Percentiles rank a stretch among this genome's conserved stretches.
phyloP scores from a whole-genome alignment of 2,113 vertebrate genomes.

The Hucho hucho region DNA sequence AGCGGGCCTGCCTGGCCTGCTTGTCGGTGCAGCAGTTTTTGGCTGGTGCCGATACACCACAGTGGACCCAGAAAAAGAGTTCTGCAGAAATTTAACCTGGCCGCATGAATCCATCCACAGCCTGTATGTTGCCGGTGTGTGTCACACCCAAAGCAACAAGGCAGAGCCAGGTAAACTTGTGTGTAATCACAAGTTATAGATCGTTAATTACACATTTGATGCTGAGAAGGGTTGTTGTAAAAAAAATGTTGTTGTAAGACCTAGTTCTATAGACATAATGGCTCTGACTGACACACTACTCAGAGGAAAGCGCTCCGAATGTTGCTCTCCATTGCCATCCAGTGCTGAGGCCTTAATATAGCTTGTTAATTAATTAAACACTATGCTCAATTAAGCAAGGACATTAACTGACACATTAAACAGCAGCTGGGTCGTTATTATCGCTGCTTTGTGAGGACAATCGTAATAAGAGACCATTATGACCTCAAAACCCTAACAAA shows the following conservation, averaged over 20 bases:
- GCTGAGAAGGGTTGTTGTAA: no score
- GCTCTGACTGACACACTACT: slow-evolving; percentile 23
- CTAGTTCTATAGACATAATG: neutral
- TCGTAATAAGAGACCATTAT: slow-evolving; percentile 52
- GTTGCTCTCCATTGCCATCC: slow-evolving; percentile 49
- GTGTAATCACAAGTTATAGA: no score
- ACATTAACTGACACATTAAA: slow-evolving; percentile 77
- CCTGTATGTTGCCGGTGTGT: neutral
- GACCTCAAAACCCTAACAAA: neutral
- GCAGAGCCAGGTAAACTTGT: neutral
- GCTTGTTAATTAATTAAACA: slow-evolving; percentile 74
- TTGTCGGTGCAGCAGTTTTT: slow-evolving; percentile 16
- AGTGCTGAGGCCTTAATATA: slow-evolving; percentile 12
- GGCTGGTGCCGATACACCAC: neutral
- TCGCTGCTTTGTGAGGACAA: slow-evolving; percentile 62
- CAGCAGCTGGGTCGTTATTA: slow-evolving; percentile 66
- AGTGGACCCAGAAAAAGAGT: slow-evolving; percentile 7
- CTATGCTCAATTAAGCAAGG: slow-evolving; percentile 72
- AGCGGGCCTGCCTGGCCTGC: slow-evolving; percentile 33
- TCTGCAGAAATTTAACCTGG: slow-evolving; percentile 8
- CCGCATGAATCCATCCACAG: slow-evolving; percentile 25
- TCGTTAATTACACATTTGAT: no score
- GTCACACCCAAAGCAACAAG: slow-evolving; percentile 37
- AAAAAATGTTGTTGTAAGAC: no score
- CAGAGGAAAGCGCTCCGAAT: slow-evolving; percentile 23